phyloP scores from a whole-genome alignment of 2,888 invertebrate genomes.

The Anthophora plumipes region DNA sequence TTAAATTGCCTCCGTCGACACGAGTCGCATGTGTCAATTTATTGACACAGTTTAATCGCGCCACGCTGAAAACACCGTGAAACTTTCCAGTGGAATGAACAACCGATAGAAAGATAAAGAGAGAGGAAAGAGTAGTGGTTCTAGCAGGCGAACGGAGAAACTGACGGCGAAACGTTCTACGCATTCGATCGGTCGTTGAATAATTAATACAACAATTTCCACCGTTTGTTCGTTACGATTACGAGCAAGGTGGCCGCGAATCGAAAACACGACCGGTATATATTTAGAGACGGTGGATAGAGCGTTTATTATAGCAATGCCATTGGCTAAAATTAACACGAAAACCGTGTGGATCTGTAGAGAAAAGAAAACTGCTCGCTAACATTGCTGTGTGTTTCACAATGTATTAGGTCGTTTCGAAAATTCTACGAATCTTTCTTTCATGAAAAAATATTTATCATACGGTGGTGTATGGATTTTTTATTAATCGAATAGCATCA shows the following conservation, averaged over 20 bases:
- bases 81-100: conserved; percentile 13
- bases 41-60: conserved; percentile 46
- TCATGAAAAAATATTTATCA: too few relatives aligned
- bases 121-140: not conserved
- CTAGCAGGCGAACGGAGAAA: not conserved
- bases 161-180: conserved; percentile 4
- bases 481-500: too few relatives aligned
- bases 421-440: too few relatives aligned
- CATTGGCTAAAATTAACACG: conserved; percentile 39
- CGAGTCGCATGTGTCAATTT: conserved; percentile 38
- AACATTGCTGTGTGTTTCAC: not conserved
- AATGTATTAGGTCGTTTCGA: too few relatives aligned
- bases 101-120: not conserved
- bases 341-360: not conserved
- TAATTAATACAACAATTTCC: conserved; percentile 36
- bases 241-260: conserved; percentile 22
- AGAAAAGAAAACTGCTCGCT: conserved; percentile 8
- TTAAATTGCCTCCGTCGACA: conserved; percentile 7
- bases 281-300: conserved; percentile 33
- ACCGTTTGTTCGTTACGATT: conserved; percentile 13
- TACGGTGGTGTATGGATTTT: too few relatives aligned
- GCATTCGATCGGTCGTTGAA: conserved; percentile 4
- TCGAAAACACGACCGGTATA: conserved; percentile 23
- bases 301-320: conserved; percentile 18
- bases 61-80: conserved; percentile 13